These are phyloP conservation scores for Drosophila falleni DNA, from an alignment of 2,888 invertebrate genomes.

Conservation along the genomic window DNA sequence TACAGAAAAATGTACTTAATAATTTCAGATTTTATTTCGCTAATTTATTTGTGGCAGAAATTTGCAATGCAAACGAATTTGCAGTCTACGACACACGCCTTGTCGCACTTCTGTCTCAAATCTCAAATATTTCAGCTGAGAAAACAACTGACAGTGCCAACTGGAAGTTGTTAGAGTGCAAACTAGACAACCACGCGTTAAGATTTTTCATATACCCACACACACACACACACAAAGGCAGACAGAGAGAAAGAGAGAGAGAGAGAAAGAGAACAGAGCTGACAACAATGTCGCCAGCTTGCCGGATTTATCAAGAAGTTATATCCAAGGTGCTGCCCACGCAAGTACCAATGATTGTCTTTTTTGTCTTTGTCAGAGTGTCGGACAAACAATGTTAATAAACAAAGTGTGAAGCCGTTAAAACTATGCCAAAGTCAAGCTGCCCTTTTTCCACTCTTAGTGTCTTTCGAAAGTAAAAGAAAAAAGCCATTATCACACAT, in stretches of 20 bases:
- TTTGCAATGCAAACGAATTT: conserved; percentile 34
- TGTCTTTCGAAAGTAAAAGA: conserved; percentile 48
- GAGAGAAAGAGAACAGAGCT: conserved; percentile 18
- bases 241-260: conserved; percentile 11
- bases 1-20: conserved; percentile 2
- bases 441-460: conserved; percentile 51
- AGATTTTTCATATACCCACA: conserved; percentile 43
- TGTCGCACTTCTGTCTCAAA: conserved; percentile 64
- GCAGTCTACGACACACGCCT: conserved; percentile 45
- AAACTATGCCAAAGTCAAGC: conserved; percentile 77
- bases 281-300: conserved; percentile 71
- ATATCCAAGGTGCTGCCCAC: conserved; percentile 52
- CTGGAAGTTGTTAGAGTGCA: conserved; percentile 73
- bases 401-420: conserved; percentile 47
- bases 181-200: conserved; percentile 61
- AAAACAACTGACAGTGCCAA: conserved; percentile 43
- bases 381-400: conserved; percentile 26
- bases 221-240: conserved; percentile 14
- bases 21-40: conserved; percentile 12
- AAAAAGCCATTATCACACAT: conserved; percentile 59
- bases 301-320: conserved; percentile 52
- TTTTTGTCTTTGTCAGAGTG: conserved; percentile 3
- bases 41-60: conserved; percentile 32
- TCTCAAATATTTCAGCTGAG: conserved; percentile 50
- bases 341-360: conserved; percentile 26